These are phyloP conservation scores for Amiota mariae DNA, from an alignment of 2,888 invertebrate genomes.

Conservation along the genomic window DNA sequence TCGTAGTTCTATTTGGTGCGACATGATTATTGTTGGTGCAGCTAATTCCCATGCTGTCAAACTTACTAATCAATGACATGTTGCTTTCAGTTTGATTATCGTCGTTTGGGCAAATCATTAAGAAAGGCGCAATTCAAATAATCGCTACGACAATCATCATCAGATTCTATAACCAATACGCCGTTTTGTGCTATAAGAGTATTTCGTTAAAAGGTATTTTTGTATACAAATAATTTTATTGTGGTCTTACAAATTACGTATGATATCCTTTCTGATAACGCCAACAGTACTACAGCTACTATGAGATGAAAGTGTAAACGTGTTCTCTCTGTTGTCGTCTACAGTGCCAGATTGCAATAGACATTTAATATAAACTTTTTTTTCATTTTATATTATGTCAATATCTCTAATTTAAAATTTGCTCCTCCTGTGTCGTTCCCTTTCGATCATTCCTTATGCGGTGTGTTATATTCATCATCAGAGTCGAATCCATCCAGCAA, in stretches of 20 bases:
- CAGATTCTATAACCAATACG: slow-evolving; percentile 67
- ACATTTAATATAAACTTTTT: neutral
- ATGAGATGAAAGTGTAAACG: too few relatives aligned
- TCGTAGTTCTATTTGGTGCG: neutral
- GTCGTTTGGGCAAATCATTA: slow-evolving; percentile 68
- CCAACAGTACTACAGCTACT: neutral
- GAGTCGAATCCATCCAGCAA: slow-evolving; percentile 68
- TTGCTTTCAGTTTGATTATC: slow-evolving; percentile 45
- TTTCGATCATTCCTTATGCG: slow-evolving; percentile 49
- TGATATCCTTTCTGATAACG: neutral
- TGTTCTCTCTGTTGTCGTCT: slow-evolving; percentile 54
- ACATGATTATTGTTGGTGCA: slow-evolving; percentile 38
- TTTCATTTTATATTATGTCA: neutral
- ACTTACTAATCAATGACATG: slow-evolving; percentile 61
- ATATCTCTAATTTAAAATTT: slow-evolving; percentile 11
- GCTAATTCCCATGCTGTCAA: slow-evolving; percentile 64
- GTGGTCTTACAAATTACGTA: slow-evolving; percentile 52
- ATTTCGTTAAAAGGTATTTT: neutral
- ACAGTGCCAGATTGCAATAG: slow-evolving; percentile 29
- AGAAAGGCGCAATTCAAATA: slow-evolving; percentile 71
- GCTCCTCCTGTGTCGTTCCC: slow-evolving; percentile 15
- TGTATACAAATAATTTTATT: slow-evolving; percentile 7
- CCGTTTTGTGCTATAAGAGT: slow-evolving; percentile 63
- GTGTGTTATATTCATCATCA: slow-evolving; percentile 67
- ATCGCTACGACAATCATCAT: slow-evolving; percentile 61